Conservation (phyloP, 2,113 vertebrate species). For the Crocuta crocuta region DNA sequence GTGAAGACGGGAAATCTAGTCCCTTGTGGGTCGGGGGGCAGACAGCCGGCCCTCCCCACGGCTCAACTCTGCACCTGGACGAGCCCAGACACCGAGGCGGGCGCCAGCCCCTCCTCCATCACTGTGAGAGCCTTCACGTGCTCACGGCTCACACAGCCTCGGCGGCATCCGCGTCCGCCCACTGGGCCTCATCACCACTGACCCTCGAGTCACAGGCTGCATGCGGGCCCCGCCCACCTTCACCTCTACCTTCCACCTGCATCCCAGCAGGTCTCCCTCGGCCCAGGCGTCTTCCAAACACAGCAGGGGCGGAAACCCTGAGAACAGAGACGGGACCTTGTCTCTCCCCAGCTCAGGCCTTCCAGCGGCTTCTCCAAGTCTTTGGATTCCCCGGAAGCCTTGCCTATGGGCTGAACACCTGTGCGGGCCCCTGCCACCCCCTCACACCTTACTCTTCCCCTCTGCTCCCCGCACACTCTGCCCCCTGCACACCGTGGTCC, state of each 20-base stretch:
- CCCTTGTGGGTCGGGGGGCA: background rate
- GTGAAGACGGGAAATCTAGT: background rate
- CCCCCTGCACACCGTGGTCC: background rate
- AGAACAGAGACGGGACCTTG: background rate
- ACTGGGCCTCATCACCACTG: accelerated
- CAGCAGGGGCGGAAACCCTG: background rate
- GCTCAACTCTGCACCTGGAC: accelerated
- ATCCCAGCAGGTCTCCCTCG: background rate
- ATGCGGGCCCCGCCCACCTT: background rate
- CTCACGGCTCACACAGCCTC: too few species aligned
- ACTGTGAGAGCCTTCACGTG: too few species aligned
- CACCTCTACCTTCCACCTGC: too few species aligned
- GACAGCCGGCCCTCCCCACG: background rate
- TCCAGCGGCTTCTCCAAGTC: background rate
- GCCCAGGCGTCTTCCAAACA: background rate
- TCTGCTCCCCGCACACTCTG: background rate
- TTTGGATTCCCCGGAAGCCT: background rate
- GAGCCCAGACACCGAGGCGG: accelerated
- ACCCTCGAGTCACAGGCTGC: background rate
- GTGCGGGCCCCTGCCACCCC: too few species aligned
- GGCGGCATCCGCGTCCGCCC: accelerated
- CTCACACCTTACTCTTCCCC: background rate
- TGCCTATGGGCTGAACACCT: background rate
- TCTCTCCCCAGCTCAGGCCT: background rate
- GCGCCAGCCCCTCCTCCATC: background rate